Base-by-base conservation (phyloP, 2,113 vertebrate genomes). In the Cottus gobio region DNA sequence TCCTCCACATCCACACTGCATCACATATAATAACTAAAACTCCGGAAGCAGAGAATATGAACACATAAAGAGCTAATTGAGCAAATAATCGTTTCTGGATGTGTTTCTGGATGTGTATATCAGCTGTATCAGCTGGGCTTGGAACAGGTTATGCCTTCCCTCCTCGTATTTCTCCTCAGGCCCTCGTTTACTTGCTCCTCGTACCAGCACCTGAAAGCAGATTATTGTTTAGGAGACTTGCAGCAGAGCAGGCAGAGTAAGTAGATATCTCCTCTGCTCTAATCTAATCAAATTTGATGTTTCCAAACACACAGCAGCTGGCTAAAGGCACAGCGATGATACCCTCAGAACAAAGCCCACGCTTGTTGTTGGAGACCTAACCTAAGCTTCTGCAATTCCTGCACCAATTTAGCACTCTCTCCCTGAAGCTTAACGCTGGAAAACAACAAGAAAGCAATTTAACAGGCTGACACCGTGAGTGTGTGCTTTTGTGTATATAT, bases 341-440 rank as follows among this genome's bases (percentile, higher is more conserved):
- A 85, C 71, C 83, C 60, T 9, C 75, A 50, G 79, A 88, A 93
- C 82, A 87, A 91, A 89, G 90, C 73, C 80, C 64, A 83, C 31
- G 56, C 83, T 85, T 89, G 87, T 91, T 86, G 80, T 75, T 79
- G 77, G 75, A 91, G 76, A 70, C 81, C 87, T 89, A 92, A 92
- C 85, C 88, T 94, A 85, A 94, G 90, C 70, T 93, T 91, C 92
- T 94, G 90, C 76, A 92, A 85, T 89, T 95, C 92, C 85, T 82
- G 77, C 69, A 88, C 95, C 83, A 95, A 88, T 87, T 90, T 91
- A 67, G 86, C 78, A 81, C 93, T 91, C 89, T 94, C 93, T 79
- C 90, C 89, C 77, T 92, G 70, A 80, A 94, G 93, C 91, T 93
- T 93, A 89, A 76, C 18, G 71, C 75, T 89, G 85, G 52, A 78